These are phyloP conservation scores for Nemapogon koenigi DNA, from an alignment of 2,888 invertebrate genomes.

Conservation along the genomic window DNA sequence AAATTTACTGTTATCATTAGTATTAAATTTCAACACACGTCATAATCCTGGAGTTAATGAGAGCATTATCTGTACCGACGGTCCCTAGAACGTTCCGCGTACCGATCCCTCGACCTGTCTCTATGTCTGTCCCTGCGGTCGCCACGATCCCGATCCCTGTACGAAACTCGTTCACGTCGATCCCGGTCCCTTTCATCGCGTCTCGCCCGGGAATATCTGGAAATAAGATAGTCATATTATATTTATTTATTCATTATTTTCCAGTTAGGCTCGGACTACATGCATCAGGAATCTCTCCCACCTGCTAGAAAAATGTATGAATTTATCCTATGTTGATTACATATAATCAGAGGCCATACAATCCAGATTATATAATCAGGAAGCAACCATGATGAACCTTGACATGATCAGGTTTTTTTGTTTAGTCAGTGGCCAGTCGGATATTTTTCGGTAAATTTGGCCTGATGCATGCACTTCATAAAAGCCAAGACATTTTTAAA, in stretches of 20 bases:
- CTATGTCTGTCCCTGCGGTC: slow-evolving; percentile 23
- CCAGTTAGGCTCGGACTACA: too few relatives aligned
- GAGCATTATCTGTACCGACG: slow-evolving; percentile 13
- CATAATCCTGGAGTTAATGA: slow-evolving; percentile 10
- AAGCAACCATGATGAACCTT: too few relatives aligned
- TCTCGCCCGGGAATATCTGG: slow-evolving; percentile 51
- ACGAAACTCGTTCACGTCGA: slow-evolving; percentile 27
- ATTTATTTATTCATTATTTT: slow-evolving; percentile 23
- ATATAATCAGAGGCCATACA: too few relatives aligned
- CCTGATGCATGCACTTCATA: too few relatives aligned
- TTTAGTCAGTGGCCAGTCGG: too few relatives aligned
- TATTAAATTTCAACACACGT: not conserved
- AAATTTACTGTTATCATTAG: not conserved
- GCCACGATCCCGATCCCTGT: slow-evolving; percentile 24
- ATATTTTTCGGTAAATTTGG: too few relatives aligned
- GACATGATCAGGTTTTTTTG: too few relatives aligned
- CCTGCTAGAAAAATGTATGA: too few relatives aligned
- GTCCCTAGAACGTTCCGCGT: slow-evolving; percentile 18
- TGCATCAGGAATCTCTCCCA: too few relatives aligned
- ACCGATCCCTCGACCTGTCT: slow-evolving; percentile 19
- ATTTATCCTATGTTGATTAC: too few relatives aligned
- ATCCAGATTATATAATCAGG: too few relatives aligned
- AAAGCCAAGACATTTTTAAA: too few relatives aligned
- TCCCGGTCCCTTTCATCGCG: slow-evolving; percentile 43
- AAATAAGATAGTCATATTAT: slow-evolving; percentile 16